Base-by-base conservation (phyloP, 2,797 vertebrate genomes). In the Lithobates pipiens region DNA sequence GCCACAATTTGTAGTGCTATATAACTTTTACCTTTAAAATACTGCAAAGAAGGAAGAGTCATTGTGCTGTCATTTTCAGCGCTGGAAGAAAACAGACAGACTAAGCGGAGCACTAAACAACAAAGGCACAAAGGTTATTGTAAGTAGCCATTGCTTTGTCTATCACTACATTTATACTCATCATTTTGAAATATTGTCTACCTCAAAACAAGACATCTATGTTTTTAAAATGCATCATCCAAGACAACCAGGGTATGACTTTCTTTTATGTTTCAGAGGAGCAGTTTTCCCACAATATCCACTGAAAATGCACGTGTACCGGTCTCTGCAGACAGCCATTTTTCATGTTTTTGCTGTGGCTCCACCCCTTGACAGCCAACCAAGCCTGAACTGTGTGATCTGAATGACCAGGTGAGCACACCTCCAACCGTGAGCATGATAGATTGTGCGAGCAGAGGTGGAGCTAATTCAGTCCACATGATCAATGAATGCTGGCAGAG, bases 331-430 rank as follows among this genome's bases (percentile, higher is more conserved):
- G 80, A 71, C 54, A 73, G 80, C 80, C 50, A 73, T 73, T 82
- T 82, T 13, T 82, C 80, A 72, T 82, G 70, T 61, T 63, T 82
- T 82, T 82, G 80, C 80, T 82, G 80, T 82, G 80, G 71, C 68
- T 72, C 79, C 29, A 10, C 61, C 80, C 70, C 70, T 42, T 73
- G 54, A 74, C 80, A 42, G 70, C 57, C 70, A 71, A 57, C 54
- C 80, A 63, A 25, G 10, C 50, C 80, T 73, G 80, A 81, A 46
- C 57, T 42, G 50, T 23, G 36, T 63, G 69, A 63, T 61, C 23
- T 81, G 6, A 80, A 36, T 70, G 68, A 82, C 32, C 70, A 82
- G 80, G 80, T 82, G 80, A 82, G 80, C 70, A 65, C 54, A 42
- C 32, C 9, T 46, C 70, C 46, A 72, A 21, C 32, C 72, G 25